Evolutionary conservation across 2,113 vertebrate species (phyloP), one percentile per base, ranked within the genome.

Genomic region (Rhegmatorhina hoffmannsi): DNA sequence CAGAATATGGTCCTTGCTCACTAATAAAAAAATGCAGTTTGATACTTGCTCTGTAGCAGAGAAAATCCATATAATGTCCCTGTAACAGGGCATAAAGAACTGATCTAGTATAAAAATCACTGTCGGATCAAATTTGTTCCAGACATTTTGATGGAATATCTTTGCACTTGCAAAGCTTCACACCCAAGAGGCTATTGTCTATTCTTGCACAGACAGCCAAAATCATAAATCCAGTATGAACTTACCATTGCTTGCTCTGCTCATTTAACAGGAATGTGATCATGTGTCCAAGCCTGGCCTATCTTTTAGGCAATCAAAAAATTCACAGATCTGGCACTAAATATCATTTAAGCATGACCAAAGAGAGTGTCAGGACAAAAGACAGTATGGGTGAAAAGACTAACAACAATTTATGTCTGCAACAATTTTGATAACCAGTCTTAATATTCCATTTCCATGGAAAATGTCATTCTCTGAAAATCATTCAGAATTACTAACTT

Each of bases 91-190:
- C 67, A 93, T 66, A 96, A 93, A 96, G 81, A 86, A 81, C 33
- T 28, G 24, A 75, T 52, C 34, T n/a, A 52, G 56, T 56, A 72
- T 47, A 82, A 87, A 96, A 91, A 63, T 70, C 60, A 60, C 49
- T 90, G 90, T 78, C 92, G 10, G 49, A 78, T 93, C 78, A 60
- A 79, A 94, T 95, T 93, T 82, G 69, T 82, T 79, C 74, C 66
- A 64, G 82, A 24, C 5, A 1, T 72, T 95, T 94, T 82, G 90
- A 87, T 44, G 53, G 62, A 82, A 44, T 72, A 75, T 44, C 74
- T 87, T 79, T 79, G 78, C 62, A 56, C 24, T 89, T 63, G 34
- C 21, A 94, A 68, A 95, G 58, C 92, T 84, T 81, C 74, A 38
- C 26, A 82, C 12, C 1, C 0, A 1, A 68, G 36, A 38, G 53